These are phyloP conservation scores for Pinctada fucata DNA, from an alignment of 2,888 invertebrate genomes.

Conservation along the genomic window DNA sequence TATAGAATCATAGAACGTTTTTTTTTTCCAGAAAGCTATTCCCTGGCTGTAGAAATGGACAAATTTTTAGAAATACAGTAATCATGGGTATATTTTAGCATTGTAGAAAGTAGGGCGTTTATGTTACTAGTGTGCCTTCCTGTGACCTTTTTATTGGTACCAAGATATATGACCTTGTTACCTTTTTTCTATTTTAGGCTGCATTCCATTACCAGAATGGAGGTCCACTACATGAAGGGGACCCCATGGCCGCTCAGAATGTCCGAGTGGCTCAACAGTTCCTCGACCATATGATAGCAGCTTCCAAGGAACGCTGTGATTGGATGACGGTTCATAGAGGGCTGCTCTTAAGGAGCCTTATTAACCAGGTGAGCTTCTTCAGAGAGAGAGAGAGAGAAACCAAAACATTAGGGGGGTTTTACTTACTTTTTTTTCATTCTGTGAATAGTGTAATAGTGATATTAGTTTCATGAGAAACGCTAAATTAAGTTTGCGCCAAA, in stretches of 20 bases:
- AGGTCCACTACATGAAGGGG: slow-evolving; percentile 63
- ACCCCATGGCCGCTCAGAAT: slow-evolving; percentile 67
- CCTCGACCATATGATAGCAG: slow-evolving; percentile 59
- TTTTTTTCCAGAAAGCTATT: background rate
- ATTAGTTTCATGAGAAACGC: too few relatives aligned
- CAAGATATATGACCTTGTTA: too few relatives aligned
- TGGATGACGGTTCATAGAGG: slow-evolving; percentile 67
- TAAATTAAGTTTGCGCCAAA: too few relatives aligned
- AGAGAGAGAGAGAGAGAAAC: background rate
- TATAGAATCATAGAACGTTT: background rate
- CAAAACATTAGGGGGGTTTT: too few relatives aligned
- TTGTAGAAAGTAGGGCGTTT: too few relatives aligned
- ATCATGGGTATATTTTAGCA: too few relatives aligned
- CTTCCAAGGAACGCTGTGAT: slow-evolving; percentile 57
- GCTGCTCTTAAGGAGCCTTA: slow-evolving; percentile 64
- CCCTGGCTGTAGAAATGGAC: too few relatives aligned
- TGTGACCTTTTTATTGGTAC: too few relatives aligned
- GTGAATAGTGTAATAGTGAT: too few relatives aligned
- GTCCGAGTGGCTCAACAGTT: slow-evolving; percentile 48
- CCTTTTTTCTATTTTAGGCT: slow-evolving; percentile 52
- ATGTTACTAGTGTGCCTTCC: too few relatives aligned
- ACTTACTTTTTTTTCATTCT: too few relatives aligned
- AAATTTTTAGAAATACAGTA: too few relatives aligned
- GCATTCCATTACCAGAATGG: slow-evolving; percentile 73
- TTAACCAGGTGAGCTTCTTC: slow-evolving; percentile 59